Conservation (phyloP, 2,888 invertebrate genomes). For the Drosophila flavopinicola region DNA sequence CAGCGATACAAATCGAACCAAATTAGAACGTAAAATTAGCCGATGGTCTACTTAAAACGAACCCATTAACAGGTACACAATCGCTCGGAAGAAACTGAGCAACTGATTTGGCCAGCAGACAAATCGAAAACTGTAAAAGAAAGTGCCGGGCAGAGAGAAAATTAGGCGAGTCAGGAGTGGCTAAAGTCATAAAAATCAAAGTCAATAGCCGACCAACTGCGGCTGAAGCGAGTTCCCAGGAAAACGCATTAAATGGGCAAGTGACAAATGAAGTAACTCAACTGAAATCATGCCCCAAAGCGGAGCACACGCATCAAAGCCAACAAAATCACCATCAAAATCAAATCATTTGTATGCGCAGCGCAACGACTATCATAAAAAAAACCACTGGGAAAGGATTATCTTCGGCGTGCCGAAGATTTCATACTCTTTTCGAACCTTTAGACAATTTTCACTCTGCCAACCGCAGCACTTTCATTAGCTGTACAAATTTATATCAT, state of each 20-base stretch:
- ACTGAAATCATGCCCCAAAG: conserved; percentile 70
- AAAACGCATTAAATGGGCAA: conserved; percentile 75
- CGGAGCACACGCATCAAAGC: conserved; percentile 66
- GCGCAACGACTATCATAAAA: conserved; percentile 77
- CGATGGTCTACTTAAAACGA: conserved; percentile 68
- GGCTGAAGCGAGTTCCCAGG: conserved; percentile 66
- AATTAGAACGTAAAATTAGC: conserved; percentile 59
- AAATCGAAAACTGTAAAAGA: conserved; percentile 61
- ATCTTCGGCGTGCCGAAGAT: too few relatives aligned
- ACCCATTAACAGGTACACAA: conserved; percentile 65
- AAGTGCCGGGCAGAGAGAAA: conserved; percentile 63
- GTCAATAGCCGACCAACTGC: conserved; percentile 69
- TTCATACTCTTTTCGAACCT: too few relatives aligned
- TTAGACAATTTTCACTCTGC: too few relatives aligned
- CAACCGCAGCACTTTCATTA: too few relatives aligned
- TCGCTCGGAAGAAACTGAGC: conserved; percentile 3
- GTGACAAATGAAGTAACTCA: conserved; percentile 80
- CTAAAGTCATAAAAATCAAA: conserved; percentile 70
- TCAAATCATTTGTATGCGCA: conserved; percentile 83
- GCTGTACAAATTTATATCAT: too few relatives aligned
- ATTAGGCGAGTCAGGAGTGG: conserved; percentile 59
- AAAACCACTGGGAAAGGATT: too few relatives aligned
- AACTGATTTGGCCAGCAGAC: conserved; percentile 34
- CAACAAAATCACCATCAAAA: conserved; percentile 63
- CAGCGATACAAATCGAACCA: conserved; percentile 67